Base-by-base conservation (phyloP, 1,140 invertebrate genomes). In the Drosophila prosaltans region DNA sequence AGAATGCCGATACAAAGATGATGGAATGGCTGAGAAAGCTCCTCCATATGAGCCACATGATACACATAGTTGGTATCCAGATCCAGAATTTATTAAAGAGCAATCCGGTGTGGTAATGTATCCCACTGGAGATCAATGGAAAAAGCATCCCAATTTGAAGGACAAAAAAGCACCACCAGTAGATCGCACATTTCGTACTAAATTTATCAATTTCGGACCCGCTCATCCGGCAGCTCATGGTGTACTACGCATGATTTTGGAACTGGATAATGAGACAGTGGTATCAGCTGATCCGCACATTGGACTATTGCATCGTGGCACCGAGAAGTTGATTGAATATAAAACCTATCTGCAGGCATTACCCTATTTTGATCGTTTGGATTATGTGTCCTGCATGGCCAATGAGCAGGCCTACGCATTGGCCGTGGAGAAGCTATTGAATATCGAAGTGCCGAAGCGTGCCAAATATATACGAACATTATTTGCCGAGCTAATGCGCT, bases 171-270 rank as follows among this genome's bases (percentile, higher is more conserved):
- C 26, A 6, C 69, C 69, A 24, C 84, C 86, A 0, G 81, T 86
- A n/a, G 93, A 94, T 78, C 93, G 93, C 43, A 91, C 90, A 21
- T 93, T 96, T 45, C 93, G 93, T 69, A 96, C 95, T 68, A 94
- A 96, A 65, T 93, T 93, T 28, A 86, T 97, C 4, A 97, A 97
- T 88, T 97, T 97, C 92, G 97, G 97, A 4, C 97, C 97, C 5
- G 95, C 96, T 69, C 97, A 97, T 94, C 97, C 97, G 55, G 96
- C 97, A 39, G 97, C 96, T 75, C 96, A 97, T 86, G 97, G 97
- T 30, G 96, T 97, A 40, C 93, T 97, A n/a, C 94, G 96, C 55
- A 92, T 97, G 61, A 94, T 97, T 4, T 89, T 97, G 36, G 94
- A 96, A 78, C 86, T 97, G 39, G 95, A 97, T 85, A 96, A 96